Base-by-base conservation (phyloP, 2,888 invertebrate genomes). In the Brachyptera risi region DNA sequence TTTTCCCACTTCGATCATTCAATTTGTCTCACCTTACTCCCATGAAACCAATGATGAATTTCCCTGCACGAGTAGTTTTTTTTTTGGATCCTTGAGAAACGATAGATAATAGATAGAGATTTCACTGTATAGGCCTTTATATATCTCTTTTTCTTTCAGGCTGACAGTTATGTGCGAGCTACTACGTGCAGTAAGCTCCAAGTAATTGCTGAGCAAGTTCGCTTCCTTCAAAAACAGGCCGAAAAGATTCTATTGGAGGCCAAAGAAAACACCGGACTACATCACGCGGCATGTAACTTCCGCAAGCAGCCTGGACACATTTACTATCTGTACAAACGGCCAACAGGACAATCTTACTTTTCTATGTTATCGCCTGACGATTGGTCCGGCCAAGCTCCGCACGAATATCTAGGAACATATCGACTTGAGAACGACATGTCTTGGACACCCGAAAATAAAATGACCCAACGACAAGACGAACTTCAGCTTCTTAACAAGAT, bases 341-440 rank as follows among this genome's bases (percentile, higher is more conserved):
- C 77, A 49, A 81, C 83, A 2, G 87, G 87, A 4, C 84, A 87
- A 71, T 76, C 76, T 64, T 89, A 88, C 73, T 85, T 90, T 68
- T 87, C 89, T 49, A 84, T 90, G 79, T 72, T 90, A 23, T 86
- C 87, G 54, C 88, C 88, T 27, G 74, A 85, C 84, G 90, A 90
- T 73, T 91, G 90, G 89, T 83, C 82, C 49, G 44, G 68, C 23
- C 67, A 70, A 11, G 67, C 81, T 62, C 80, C 83, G 3, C 86
- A 88, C 68, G 73, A 75, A 51, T 86, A 79, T 71, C 71, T 85
- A 49, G 88, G 86, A 11, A 83, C 85, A 21, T 90, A 80, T 71
- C 78, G 83, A 68, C 75, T 89, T 56, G 87, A 89, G 71, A 75
- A 76, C 42, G 88, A 90, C 72, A 79, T 80, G 68, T 83, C 84